Evolutionary conservation across 2,888 invertebrate species (phyloP), one percentile per base, ranked within the genome.

Genomic region (Zhuqinia jingwanae): DNA sequence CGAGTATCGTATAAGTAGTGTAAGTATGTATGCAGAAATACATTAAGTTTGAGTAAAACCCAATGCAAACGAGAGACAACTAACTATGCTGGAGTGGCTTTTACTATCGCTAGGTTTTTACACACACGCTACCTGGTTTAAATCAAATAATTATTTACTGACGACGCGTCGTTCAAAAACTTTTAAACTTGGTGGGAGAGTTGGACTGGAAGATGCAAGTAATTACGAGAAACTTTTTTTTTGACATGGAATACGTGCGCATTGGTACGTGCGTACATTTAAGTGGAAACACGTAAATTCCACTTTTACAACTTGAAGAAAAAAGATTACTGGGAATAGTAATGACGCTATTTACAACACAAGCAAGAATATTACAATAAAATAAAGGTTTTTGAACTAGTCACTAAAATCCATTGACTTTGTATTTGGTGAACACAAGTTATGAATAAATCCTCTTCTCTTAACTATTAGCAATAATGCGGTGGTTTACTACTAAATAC

Each of bases 391-490:
- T 45, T 68, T 68, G 68, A 68, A 20, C 20, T 22, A 68, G 45
- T 68, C 20, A n/a, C n/a, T n/a, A n/a, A n/a, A 42, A 20, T 22
- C 17, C 63, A 63, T 36, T 63, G 30, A 63, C 63, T 36, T 6
- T 36, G 5, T 36, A 6, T n/a, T 30, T 17, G 17, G 6, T 63
- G 36, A 15, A 2, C 36, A 63, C 30, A 0, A 6, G 30, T 63
- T 17, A 63, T 63, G 25, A 30, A 36, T 63, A 27, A 60, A 60
- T n/a, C n/a, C n/a, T n/a, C n/a, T n/a, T n/a, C n/a, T 36, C 36
- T 36, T 1, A 60, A 15, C 30, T 22, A 30, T 58, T 58, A 58
- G 11, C 2, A 58, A 25, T 25, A 58, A 25, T 11, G 3, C 58
- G 20, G 58, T 11, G 11, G 42, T 5, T 42, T 42, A 42, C 42